These are phyloP conservation scores for Drosophila miranda DNA, from an alignment of 1,140 invertebrate genomes.

Conservation along the genomic window DNA sequence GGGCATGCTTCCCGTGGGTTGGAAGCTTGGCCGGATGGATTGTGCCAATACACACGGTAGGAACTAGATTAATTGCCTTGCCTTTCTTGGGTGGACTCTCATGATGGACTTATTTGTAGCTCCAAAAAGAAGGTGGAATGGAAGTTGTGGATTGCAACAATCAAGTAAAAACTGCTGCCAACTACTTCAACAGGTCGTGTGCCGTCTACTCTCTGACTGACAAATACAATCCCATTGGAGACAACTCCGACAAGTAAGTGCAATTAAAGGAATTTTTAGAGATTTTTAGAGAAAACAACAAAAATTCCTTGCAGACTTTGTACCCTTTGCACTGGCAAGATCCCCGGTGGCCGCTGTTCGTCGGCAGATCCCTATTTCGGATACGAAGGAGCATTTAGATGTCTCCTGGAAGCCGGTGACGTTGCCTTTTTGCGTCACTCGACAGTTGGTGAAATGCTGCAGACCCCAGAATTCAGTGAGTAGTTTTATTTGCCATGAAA, in stretches of 20 bases:
- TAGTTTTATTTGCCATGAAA: conserved; percentile 6
- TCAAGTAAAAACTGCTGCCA: conserved; percentile 95
- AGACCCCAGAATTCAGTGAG: conserved; percentile 85
- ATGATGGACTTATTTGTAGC: conserved; percentile 80
- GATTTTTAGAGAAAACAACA: not conserved
- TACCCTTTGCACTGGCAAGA: conserved; percentile 90
- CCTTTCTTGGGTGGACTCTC: too few species aligned
- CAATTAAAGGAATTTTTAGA: too few species aligned
- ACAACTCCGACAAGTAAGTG: conserved; percentile 86
- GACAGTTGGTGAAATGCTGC: conserved; percentile 89
- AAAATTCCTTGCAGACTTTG: conserved; percentile 85
- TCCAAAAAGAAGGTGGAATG: conserved; percentile 91
- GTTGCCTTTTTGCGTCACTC: conserved; percentile 96
- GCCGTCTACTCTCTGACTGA: conserved; percentile 95
- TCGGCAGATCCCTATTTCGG: conserved; percentile 94
- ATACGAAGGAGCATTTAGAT: conserved; percentile 94
- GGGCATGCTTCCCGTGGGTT: conserved; percentile 95
- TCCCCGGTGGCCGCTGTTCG: conserved; percentile 91
- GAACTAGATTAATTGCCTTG: conserved; percentile 14
- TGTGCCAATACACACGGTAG: conserved; percentile 92
- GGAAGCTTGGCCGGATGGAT: conserved; percentile 96
- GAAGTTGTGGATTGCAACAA: conserved; percentile 97
- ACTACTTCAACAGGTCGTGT: conserved; percentile 95
- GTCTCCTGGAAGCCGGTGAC: conserved; percentile 93
- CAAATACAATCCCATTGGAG: conserved; percentile 97